Base-by-base conservation (phyloP, 2,113 vertebrate genomes). In the Ailurus styani region DNA sequence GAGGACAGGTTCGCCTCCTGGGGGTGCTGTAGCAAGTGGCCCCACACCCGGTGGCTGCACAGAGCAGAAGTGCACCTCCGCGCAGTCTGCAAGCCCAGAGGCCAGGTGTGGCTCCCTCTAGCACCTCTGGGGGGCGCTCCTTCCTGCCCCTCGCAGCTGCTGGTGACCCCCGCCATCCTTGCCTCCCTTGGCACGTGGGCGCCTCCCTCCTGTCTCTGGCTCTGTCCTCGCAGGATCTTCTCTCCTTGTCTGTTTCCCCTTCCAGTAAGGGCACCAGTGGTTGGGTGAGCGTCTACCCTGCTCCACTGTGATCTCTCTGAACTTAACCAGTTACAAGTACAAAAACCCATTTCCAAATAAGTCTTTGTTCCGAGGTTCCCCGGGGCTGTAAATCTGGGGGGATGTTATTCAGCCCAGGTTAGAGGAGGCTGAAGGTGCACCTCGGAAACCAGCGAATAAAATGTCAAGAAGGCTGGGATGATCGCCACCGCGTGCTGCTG, bases 101-200 rank as follows among this genome's bases (percentile, higher is more conserved):
- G 42, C 27, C 3, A 42, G 17, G 47, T 37, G 81, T n/a, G 2
- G 34, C 18, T 34, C 6, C 45, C 21, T 86, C 42, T 4, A 5
- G 2, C 4, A 14, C 54, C n/a, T 70, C 54, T 8, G 82, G 31
- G 14, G 29, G 10, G n/a, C 3, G n/a, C 3, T n/a, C 52, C 27
- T 37, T 60, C 42, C 42, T n/a, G 75, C 37, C 50, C 57, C 57
- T 40, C 5, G 55, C 21, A 0, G 25, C 14, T 11, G 62, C 40
- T 2, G 2, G 47, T 1, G 5, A 37, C 31, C 11, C 66, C 45
- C 0, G 42, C 0, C 4, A 1, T 4, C 42, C 11, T 1, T 47
- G 57, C 0, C 0, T 18, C 17, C 45, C 37, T 92, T 18, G 37
- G 40, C 45, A 7, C 20, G 5, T 4, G 34, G 79, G 5, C 2